phyloP scores from a whole-genome alignment of 2,113 vertebrate genomes.

The Apeltes quadracus region DNA sequence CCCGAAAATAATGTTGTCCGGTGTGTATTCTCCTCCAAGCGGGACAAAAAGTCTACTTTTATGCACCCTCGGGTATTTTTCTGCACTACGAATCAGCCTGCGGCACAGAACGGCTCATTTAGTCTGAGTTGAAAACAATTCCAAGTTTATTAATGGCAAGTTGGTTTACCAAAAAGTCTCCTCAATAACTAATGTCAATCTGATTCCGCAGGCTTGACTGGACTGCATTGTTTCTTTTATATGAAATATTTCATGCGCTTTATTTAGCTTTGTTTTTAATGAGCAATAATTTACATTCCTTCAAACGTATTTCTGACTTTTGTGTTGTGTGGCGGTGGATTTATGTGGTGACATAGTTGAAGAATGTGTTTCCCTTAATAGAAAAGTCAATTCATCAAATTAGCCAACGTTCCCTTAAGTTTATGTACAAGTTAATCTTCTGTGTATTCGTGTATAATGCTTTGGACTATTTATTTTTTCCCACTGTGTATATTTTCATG shows the following conservation, averaged over 20 bases:
- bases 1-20: constrained; percentile 14
- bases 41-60: constrained; percentile 9
- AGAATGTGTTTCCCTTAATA: constrained; percentile 32
- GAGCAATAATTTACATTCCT: constrained; percentile 94
- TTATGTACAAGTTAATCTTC: constrained; percentile 87
- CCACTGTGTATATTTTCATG: constrained; percentile 91
- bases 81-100: constrained; percentile 44
- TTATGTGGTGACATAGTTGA: constrained; percentile 64
- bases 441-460: constrained; percentile 94
- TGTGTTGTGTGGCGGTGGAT: constrained; percentile 85
- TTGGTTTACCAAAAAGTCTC: not conserved
- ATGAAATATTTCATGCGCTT: constrained; percentile 35
- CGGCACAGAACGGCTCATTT: constrained; percentile 15
- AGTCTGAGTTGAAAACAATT: not conserved
- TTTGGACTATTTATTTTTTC: constrained; percentile 96
- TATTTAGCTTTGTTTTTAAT: constrained; percentile 88
- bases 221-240: constrained; percentile 7
- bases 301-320: constrained; percentile 77
- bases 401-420: constrained; percentile 88
- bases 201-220: constrained; percentile 20
- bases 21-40: constrained; percentile 15
- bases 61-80: constrained; percentile 39
- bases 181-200: not conserved
- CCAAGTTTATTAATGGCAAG: not conserved
- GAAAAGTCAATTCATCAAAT: constrained; percentile 80